Evolutionary conservation across 2,888 invertebrate genomes (phyloP).

Genomic region (Caenorhabditis imperialis): DNA sequence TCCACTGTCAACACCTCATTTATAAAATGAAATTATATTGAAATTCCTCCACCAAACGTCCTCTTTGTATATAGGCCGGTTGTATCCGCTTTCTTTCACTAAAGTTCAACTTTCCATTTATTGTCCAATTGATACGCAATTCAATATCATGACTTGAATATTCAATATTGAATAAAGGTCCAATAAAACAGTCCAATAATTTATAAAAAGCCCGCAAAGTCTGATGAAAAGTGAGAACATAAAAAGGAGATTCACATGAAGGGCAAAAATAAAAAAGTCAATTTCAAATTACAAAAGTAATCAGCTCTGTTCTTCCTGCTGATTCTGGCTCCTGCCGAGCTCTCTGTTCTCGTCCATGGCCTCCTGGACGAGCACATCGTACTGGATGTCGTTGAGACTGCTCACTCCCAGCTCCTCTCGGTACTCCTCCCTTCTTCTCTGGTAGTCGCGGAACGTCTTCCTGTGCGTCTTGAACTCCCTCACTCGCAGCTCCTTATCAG

Average conservation of each 20-base stretch:
- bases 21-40: conserved; percentile 10
- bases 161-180: no score
- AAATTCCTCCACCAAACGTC: conserved; percentile 8
- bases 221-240: no score
- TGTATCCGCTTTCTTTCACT: conserved; percentile 26
- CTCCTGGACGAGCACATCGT: conserved; percentile 46
- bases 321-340: no score
- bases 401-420: conserved; percentile 19
- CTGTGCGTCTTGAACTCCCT: not conserved
- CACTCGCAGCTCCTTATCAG: not conserved
- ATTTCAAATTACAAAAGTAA: no score
- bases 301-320: no score
- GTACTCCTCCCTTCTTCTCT: conserved; percentile 30
- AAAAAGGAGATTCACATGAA: no score
- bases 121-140: no score
- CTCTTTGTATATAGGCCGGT: conserved; percentile 35
- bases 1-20: conserved; percentile 1
- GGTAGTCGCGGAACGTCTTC: conserved; percentile 49
- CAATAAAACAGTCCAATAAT: no score
- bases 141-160: no score
- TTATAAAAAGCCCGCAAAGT: no score
- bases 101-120: conserved; percentile 1
- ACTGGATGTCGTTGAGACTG: conserved; percentile 33
- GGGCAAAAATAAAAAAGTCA: no score
- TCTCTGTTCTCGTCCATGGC: no score